A percentile compares a stretch with the other conserved stretches of the same genome.
Evolutionary conservation across 2,113 vertebrate species (phyloP).

Genomic region (Hylia prasina): DNA sequence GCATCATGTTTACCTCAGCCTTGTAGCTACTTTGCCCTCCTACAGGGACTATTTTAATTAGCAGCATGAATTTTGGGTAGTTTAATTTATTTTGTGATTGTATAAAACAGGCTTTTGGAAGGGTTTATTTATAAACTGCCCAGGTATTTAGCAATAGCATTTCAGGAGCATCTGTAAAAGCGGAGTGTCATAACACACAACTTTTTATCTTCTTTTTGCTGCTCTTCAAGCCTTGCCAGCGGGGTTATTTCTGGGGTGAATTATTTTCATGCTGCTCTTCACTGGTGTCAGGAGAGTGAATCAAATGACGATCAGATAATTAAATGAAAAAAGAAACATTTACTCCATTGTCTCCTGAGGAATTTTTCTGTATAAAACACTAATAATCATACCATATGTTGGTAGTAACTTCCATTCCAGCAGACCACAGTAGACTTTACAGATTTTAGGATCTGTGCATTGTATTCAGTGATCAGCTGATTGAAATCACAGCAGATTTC

Average conservation of each 20-base stretch:
- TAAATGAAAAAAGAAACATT: slow-evolving; percentile 76
- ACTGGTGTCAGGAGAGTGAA: slow-evolving; percentile 64
- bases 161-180: slow-evolving; percentile 65
- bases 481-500: not conserved
- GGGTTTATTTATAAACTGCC: slow-evolving; percentile 68
- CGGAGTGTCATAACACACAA: slow-evolving; percentile 38
- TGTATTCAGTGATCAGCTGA: not conserved
- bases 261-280: slow-evolving; percentile 44
- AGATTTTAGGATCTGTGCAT: not conserved
- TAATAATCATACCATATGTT: not conserved
- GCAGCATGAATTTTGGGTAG: slow-evolving; percentile 74
- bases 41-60: slow-evolving; percentile 79
- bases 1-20: slow-evolving; percentile 69
- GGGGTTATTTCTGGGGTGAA: slow-evolving; percentile 38
- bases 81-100: slow-evolving; percentile 77
- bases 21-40: slow-evolving; percentile 69
- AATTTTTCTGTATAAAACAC: not conserved
- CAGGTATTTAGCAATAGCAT: slow-evolving; percentile 67
- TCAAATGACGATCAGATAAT: slow-evolving; percentile 69
- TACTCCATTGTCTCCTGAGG: slow-evolving; percentile 40
- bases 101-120: slow-evolving; percentile 67
- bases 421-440: not conserved
- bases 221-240: slow-evolving; percentile 10
- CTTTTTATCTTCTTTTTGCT: not conserved
- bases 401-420: not conserved